Base-by-base conservation (phyloP, 2,797 vertebrate genomes). In the Arctocebus calabarensis region DNA sequence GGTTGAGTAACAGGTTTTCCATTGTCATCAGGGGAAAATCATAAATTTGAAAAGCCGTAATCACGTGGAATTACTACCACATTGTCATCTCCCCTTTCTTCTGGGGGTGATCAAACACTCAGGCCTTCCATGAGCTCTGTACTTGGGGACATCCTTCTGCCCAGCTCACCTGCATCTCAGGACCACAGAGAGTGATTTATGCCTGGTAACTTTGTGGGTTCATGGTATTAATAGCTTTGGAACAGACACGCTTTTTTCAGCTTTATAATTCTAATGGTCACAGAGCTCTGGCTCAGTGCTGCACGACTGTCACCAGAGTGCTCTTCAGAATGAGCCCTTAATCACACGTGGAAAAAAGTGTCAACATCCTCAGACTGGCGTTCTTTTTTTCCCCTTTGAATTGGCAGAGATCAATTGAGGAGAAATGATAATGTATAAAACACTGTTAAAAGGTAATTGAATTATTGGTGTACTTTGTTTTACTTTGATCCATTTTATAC, bases 51-150 rank as follows among this genome's bases (percentile, higher is more conserved):
- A 83, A 89, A 74, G 2, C 48, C 23, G 9, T 20, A 32, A 9
- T 92, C 43, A 8, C 11, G 45, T 83, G 1, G 29, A 88, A 71
- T 78, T 81, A 55, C 48, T 92, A 55, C n/a, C 34, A 70, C 61
- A 29, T 84, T 85, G 55, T 37, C n/a, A 68, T 89, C 94, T 86
- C 73, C 40, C 8, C 70, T 94, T 96, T 43, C 37, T 89, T 85
- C 55, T 45, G 43, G 25, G 59, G 7, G 19, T 75, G 61, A 20
- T 57, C n/a, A 87, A 88, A 87, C 19, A 43, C 52, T 79, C 20
- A 71, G 34, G 27, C 64, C n/a, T 73, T 90, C 68, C 5, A 34
- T 66, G 5, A 22, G 12, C 61, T 62, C 29, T 17, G 12, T 22
- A 1, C 45, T 45, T 22, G 61, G 48, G 59, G 32, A 91, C 85